phyloP scores from a whole-genome alignment of 2,797 vertebrate genomes.

The Pantherophis alleghaniensis region DNA sequence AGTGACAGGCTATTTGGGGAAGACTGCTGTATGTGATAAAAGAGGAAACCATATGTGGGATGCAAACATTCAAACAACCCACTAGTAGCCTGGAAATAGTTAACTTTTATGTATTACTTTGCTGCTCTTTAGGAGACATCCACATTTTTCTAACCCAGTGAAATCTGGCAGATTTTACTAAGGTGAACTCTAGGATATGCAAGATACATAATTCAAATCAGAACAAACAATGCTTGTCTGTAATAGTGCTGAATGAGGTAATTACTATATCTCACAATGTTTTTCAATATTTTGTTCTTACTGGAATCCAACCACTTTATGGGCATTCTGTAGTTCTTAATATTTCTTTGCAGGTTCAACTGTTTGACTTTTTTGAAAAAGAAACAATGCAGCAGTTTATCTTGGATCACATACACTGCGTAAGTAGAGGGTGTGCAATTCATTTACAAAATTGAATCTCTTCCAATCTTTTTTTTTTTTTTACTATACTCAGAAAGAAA shows the following conservation, averaged over 20 bases:
- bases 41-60: background rate
- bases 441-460: conserved; percentile 7
- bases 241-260: background rate
- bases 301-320: background rate
- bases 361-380: conserved; percentile 82
- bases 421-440: conserved; percentile 68
- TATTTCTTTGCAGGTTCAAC: conserved; percentile 71
- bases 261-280: background rate
- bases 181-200: background rate
- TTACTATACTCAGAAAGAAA: background rate
- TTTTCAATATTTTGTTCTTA: background rate
- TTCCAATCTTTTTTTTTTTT: conserved; percentile 25
- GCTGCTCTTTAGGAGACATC: background rate
- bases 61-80: background rate
- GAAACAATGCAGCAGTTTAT: conserved; percentile 77
- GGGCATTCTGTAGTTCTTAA: background rate
- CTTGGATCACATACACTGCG: conserved; percentile 76
- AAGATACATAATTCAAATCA: background rate
- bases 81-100: no score
- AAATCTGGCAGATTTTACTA: background rate
- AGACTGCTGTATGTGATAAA: background rate
- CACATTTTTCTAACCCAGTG: background rate
- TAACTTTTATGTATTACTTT: background rate
- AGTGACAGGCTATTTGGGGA: background rate
- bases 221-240: background rate